Evolutionary conservation across 37 sponge, comb jelly and placozoan species (phyloP).

Genomic region (Diacarnus erythraeanus): DNA sequence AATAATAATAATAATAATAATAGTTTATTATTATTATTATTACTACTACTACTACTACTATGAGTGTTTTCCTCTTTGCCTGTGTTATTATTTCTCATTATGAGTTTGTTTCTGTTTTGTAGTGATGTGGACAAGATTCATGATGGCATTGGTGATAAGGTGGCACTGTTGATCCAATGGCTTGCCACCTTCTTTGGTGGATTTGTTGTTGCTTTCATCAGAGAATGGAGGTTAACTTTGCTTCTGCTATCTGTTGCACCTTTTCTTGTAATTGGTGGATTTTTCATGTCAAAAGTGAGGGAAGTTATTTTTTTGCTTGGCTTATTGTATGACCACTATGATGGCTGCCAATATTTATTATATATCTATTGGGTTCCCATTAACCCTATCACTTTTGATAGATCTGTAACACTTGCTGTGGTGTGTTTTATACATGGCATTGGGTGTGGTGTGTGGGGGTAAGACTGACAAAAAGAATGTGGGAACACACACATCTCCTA

Average conservation of each 20-base stretch:
- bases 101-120: not conserved
- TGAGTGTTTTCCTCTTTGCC: not conserved
- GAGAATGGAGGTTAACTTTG: slow-evolving; percentile 55
- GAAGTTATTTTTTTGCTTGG: too few species aligned
- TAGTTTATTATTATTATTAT: too few species aligned
- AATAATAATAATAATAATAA: too few species aligned
- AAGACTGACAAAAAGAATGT: too few species aligned
- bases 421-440: not conserved
- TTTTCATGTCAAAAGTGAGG: slow-evolving; percentile 21
- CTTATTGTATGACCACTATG: too few species aligned
- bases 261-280: slow-evolving; percentile 27
- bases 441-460: too few species aligned
- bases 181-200: slow-evolving; percentile 53
- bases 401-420: not conserved
- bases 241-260: slow-evolving; percentile 54
- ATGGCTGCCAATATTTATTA: too few species aligned
- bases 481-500: too few species aligned
- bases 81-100: not conserved
- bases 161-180: slow-evolving; percentile 50
- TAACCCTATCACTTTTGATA: too few species aligned
- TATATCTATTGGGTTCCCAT: too few species aligned
- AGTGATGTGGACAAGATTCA: slow-evolving; percentile 72
- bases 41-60: not conserved
- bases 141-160: slow-evolving; percentile 71
- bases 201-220: slow-evolving; percentile 49